Evolutionary conservation across 2,113 vertebrate species (phyloP).

Genomic region (Syngnathus typhle): DNA sequence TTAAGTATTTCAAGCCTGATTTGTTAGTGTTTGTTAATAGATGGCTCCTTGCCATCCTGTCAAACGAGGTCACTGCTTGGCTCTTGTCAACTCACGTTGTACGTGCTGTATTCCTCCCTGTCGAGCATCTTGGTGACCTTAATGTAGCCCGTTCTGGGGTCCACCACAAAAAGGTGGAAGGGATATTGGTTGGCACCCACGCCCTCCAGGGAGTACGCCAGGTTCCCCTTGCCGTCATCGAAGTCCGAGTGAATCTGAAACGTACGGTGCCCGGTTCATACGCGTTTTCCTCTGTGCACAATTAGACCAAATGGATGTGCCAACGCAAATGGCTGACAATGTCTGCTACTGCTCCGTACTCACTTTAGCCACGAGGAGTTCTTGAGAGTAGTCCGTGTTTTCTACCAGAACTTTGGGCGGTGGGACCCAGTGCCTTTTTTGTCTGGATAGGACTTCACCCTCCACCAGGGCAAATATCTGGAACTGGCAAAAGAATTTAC

Average conservation of each 20-base stretch:
- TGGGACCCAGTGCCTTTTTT: conserved; percentile 79
- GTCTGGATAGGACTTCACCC: conserved; percentile 43
- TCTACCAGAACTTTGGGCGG: conserved; percentile 73
- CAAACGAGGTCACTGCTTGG: background rate
- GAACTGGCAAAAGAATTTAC: background rate
- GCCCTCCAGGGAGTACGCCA: conserved; percentile 77
- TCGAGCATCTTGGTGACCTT: conserved; percentile 78
- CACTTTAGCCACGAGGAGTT: conserved; percentile 75
- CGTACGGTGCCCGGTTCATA: background rate
- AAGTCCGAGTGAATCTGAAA: conserved; percentile 85
- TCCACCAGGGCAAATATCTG: conserved; percentile 19
- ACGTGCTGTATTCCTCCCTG: conserved; percentile 64
- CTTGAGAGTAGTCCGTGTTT: conserved; percentile 70
- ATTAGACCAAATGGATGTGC: background rate
- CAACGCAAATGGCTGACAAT: background rate
- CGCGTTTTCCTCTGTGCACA: background rate
- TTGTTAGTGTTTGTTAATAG: background rate
- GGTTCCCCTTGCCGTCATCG: conserved; percentile 24
- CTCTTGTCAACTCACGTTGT: conserved; percentile 55
- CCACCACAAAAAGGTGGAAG: conserved; percentile 77
- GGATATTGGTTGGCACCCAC: conserved; percentile 74
- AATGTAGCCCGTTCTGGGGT: conserved; percentile 74
- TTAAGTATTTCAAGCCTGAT: background rate
- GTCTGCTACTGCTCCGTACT: conserved; percentile 7
- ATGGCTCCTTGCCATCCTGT: background rate